Percentiles rank a stretch among this genome's conserved stretches.
Evolutionary conservation across 35 echinoderm and acorn worm species (phyloP).

Genomic region (Lytechinus variegatus): DNA sequence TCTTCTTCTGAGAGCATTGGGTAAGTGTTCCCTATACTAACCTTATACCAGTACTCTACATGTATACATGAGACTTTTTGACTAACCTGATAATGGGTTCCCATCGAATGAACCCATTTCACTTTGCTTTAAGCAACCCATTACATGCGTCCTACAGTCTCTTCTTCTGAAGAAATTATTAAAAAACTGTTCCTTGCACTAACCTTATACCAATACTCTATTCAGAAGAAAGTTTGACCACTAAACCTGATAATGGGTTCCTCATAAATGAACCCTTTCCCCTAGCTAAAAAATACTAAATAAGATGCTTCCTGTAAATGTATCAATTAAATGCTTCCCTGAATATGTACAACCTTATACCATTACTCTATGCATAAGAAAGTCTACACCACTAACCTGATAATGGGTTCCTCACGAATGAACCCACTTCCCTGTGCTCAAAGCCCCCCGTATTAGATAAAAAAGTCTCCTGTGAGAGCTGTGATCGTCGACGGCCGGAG

Average conservation of each 20-base stretch:
- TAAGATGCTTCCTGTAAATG: background rate
- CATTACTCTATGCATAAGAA: background rate
- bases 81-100: constrained; percentile 30
- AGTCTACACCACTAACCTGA: background rate
- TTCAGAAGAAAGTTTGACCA: background rate
- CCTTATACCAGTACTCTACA: background rate
- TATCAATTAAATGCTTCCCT: background rate
- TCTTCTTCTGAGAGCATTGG: too few relatives aligned
- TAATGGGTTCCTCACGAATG: constrained; percentile 49
- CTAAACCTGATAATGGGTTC: background rate
- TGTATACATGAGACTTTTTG: background rate
- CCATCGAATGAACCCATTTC: background rate
- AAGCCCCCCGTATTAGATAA: constrained; percentile 44
- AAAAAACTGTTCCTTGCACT: background rate
- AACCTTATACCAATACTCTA: background rate
- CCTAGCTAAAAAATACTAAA: too few relatives aligned
- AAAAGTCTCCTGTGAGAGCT: constrained; percentile 38
- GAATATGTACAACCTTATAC: background rate
- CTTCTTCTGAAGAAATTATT: too few relatives aligned
- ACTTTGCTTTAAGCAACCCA: background rate
- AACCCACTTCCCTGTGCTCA: constrained; percentile 54
- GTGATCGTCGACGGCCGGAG: constrained; percentile 32
- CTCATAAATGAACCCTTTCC: background rate
- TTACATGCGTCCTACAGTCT: background rate
- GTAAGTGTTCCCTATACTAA: background rate